Evolutionary conservation across 2,113 vertebrate genomes (phyloP).

Genomic region (Lonchura striata): DNA sequence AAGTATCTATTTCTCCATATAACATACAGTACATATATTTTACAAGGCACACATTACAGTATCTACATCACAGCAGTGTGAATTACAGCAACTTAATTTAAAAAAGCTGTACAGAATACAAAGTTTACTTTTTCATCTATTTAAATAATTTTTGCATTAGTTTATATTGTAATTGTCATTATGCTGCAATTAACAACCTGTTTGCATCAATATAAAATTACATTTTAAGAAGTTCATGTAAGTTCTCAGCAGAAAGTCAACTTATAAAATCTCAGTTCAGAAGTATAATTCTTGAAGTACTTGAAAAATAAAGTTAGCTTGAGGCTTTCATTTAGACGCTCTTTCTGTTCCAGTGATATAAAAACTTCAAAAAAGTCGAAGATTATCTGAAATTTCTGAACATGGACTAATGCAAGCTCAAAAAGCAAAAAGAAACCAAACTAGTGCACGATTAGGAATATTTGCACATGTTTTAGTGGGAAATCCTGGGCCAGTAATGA

Average conservation of each 20-base stretch:
- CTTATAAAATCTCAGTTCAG: constrained; percentile 46
- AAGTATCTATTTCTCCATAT: not conserved
- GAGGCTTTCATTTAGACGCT: constrained; percentile 37
- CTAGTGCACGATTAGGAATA: not conserved
- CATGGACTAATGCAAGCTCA: not conserved
- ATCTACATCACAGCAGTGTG: constrained; percentile 64
- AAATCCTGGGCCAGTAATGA: not conserved
- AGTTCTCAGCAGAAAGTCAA: constrained; percentile 48
- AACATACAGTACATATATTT: constrained; percentile 55
- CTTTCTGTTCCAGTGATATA: constrained; percentile 33
- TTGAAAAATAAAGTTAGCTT: constrained; percentile 40
- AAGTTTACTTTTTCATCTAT: constrained; percentile 60
- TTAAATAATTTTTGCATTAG: constrained; percentile 63
- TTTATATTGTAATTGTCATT: constrained; percentile 3
- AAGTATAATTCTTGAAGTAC: constrained; percentile 14
- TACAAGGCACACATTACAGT: constrained; percentile 75
- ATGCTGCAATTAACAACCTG: constrained; percentile 1
- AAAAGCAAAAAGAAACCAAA: not conserved
- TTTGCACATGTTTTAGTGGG: not conserved
- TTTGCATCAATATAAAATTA: constrained; percentile 54
- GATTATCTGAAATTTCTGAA: not conserved
- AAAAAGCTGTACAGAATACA: constrained; percentile 78
- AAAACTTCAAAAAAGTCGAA: constrained; percentile 40
- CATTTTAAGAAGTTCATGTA: constrained; percentile 15
- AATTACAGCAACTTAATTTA: constrained; percentile 69